phyloP scores from a whole-genome alignment of 92 coral and sea anemone genomes.

The Heteractis magnifica region DNA sequence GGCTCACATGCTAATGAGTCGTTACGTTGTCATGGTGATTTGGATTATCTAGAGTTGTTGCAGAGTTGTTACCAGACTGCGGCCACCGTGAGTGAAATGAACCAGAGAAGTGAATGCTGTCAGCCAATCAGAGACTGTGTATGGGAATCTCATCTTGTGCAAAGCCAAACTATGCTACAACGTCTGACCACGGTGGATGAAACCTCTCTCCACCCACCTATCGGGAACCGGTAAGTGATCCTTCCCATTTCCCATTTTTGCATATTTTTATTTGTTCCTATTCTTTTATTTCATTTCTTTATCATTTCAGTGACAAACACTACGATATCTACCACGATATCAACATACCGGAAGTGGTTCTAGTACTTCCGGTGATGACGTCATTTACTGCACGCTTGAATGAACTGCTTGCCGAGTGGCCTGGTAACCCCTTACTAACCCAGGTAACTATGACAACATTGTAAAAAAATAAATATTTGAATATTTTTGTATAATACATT shows the following conservation, averaged over 20 bases:
- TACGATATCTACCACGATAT: conserved; percentile 85
- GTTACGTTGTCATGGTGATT: conserved; percentile 29
- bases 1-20: conserved; percentile 12
- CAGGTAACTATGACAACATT: conserved; percentile 55
- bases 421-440: conserved; percentile 72
- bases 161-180: conserved; percentile 18
- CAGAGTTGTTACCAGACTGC: conserved; percentile 73
- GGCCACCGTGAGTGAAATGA: conserved; percentile 40
- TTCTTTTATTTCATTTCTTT: not conserved
- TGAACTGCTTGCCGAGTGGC: conserved; percentile 89
- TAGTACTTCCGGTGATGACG: conserved; percentile 72
- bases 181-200: not conserved
- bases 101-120: conserved; percentile 10
- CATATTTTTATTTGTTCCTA: not conserved
- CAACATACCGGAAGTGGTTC: conserved; percentile 75
- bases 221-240: not conserved
- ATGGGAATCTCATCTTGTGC: conserved; percentile 37
- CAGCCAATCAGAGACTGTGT: conserved; percentile 2
- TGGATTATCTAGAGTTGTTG: conserved; percentile 42
- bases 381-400: conserved; percentile 61
- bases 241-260: not conserved
- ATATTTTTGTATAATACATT: no score
- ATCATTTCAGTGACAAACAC: conserved; percentile 29
- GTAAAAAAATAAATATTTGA: no score
- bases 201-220: not conserved